Evolutionary conservation across 2,888 invertebrate genomes (phyloP).

Genomic region (Aproaerema taeniolella): DNA sequence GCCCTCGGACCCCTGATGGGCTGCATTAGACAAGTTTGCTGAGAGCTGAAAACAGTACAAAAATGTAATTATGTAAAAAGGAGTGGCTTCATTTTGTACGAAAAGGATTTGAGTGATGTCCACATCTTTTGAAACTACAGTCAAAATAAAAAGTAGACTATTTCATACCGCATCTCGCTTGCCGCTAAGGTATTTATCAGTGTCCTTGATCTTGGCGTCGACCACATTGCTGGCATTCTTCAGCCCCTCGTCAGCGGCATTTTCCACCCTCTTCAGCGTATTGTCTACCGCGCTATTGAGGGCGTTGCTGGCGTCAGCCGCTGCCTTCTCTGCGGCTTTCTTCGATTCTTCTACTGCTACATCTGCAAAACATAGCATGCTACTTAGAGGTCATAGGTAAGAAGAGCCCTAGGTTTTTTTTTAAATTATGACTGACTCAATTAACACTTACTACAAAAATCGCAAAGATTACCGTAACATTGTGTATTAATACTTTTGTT

Average conservation of each 20-base stretch:
- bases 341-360: conserved; percentile 67
- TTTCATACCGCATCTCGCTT: conserved; percentile 67
- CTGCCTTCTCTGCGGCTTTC: conserved; percentile 69
- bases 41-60: conserved; percentile 43
- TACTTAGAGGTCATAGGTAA: conserved; percentile 13
- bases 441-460: no score
- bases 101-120: background rate
- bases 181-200: conserved; percentile 79
- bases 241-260: conserved; percentile 73
- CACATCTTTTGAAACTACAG: background rate
- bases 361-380: no score
- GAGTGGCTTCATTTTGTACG: no score
- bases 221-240: conserved; percentile 76
- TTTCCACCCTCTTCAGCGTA: conserved; percentile 59
- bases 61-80: background rate
- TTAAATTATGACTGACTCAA: no score
- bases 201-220: conserved; percentile 79
- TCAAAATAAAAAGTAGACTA: background rate
- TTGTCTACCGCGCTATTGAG: conserved; percentile 60
- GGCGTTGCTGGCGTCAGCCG: conserved; percentile 64
- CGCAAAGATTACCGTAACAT: no score
- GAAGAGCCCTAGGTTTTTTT: no score
- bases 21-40: conserved; percentile 49
- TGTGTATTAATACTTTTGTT: no score
- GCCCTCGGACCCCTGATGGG: conserved; percentile 63